Base-by-base conservation (phyloP, 2,797 vertebrate genomes). In the Pempheris klunzingeri region DNA sequence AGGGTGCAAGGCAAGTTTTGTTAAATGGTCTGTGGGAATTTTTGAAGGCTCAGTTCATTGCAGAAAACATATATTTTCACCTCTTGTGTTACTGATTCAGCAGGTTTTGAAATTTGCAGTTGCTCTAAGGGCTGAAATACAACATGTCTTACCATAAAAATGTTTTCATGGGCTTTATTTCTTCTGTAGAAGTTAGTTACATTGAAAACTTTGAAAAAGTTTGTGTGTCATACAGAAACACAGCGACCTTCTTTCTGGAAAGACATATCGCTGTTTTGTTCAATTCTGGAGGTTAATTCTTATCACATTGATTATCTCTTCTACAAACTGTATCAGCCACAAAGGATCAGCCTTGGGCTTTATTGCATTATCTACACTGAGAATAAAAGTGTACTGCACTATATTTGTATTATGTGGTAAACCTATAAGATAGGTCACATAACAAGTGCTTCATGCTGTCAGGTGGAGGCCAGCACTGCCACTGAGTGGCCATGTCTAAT, bases 401-500 rank as follows among this genome's bases (percentile, higher is more conserved):
- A 22, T 9, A 36, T 52, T 55, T 1, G 49, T 4, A 43, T 44
- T n/a, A 30, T 39, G 5, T 46, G 28, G 1, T 17, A 32, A 58
- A 44, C 0, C 0, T 46, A 28, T 5, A 26, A 20, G 2, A 44
- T 10, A 9, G 30, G 13, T 52, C 36, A 24, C 36, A 4, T 3
- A 39, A 18, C 1, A 55, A 39, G 28, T 0, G 0, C 5, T 26
- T 52, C 18, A 58, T 10, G 28, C 9, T 49, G 28, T 44, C 18
- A 77, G 17, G 7, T 22, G 8, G 13, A 74, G 30, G 60, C 12
- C 43, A 59, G 10, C 63, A 75, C 63, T 85, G 78, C 74, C 77
- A 43, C 76, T 2, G 0, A 22, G 86, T 83, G 90, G 78, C 12
- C 47, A 34, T 54, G 4, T 34, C 0, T 15, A 3, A 2, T 47